Evolutionary conservation across 2,113 vertebrate genomes (phyloP), one percentile per base, ranked within the genome.

Genomic region (Elgaria multicarinata): DNA sequence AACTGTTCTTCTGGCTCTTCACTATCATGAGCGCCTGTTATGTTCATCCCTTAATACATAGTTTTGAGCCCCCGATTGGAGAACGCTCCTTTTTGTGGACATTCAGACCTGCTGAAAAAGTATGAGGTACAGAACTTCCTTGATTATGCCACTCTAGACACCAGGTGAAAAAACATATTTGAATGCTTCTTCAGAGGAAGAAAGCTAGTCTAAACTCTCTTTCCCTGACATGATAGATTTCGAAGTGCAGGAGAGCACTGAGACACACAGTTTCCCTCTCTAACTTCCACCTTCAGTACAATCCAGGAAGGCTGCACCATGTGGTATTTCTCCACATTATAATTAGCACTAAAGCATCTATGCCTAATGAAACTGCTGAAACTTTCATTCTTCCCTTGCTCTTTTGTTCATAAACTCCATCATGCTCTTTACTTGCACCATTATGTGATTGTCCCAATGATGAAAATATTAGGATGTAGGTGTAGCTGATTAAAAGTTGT

Each of bases 391-490:
- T 90, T 36, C 4, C 71, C 50, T 81, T 71, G 83, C 14, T 88
- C 12, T 16, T 89, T 83, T 64, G 87, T 26, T 76, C 10, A 74
- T 88, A 20, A 74, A 14, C 26, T 84, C 44, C 91, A 90, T 26
- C 44, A 46, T 93, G 75, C 71, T 86, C 36, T 92, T 93, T 92
- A 72, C 75, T 53, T 90, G 91, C 92, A 64, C 82, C 33, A 50
- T 53, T 53, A 42, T 39, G 69, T 87, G 81, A 81, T 88, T 91
- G 71, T 77, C 92, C 86, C 78, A 71, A 67, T 84, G 87, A 91
- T 93, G 90, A 91, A 86, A 94, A 93, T 93, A 89, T 86, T 80
- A 94, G 81, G 85, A 93, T 69, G 82, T 90, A 74, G 87, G 81
- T 14, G 85, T 26, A 89, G 22, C 33, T 91, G 78, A 89, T 90